Base-by-base conservation (phyloP, 2,113 vertebrate genomes). In the Leptocoma aspasia region DNA sequence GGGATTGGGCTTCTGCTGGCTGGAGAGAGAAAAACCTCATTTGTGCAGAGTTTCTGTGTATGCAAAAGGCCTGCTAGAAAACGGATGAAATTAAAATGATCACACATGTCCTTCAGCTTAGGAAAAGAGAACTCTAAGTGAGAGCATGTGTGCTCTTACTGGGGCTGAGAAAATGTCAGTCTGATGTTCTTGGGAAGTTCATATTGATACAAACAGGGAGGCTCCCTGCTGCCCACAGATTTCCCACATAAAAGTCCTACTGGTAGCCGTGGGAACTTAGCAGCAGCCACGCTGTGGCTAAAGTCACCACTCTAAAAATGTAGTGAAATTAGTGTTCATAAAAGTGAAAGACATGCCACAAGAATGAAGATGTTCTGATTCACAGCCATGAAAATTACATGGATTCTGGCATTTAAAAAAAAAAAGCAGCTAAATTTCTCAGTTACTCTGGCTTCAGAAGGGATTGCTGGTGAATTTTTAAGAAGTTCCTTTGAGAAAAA, bases 181-280 rank as follows among this genome's bases (percentile, higher is more conserved):
- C 93, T 95, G 91, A 82, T 92, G 93, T 91, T 65, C 91, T 96
- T 95, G 95, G 96, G 95, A 96, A 97, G 95, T 94, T 97, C 94
- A 65, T 95, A 95, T 92, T 95, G 96, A 97, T 95, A 94, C 95
- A 97, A 96, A 95, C 94, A 97, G 94, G 93, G 95, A 97, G 96
- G 91, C 95, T 97, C 96, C 96, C 95, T 86, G 93, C 94, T 97
- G 96, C 96, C 94, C 96, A 97, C 94, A 96, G 96, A 96, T 95
- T 96, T 97, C 96, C 96, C 96, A 97, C 95, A 97, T 96, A 91
- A 96, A 97, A 97, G 96, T 95, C 95, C 93, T 97, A 95, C 96
- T 97, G 95, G 95, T 96, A 96, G 95, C 87, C 95, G 94, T 96
- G 94, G 95, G 94, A 97, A 97, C 94, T 95, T 86, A 76, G 63